Base-by-base conservation (phyloP, 1,140 invertebrate species). In the Drosophila gunungcola region DNA sequence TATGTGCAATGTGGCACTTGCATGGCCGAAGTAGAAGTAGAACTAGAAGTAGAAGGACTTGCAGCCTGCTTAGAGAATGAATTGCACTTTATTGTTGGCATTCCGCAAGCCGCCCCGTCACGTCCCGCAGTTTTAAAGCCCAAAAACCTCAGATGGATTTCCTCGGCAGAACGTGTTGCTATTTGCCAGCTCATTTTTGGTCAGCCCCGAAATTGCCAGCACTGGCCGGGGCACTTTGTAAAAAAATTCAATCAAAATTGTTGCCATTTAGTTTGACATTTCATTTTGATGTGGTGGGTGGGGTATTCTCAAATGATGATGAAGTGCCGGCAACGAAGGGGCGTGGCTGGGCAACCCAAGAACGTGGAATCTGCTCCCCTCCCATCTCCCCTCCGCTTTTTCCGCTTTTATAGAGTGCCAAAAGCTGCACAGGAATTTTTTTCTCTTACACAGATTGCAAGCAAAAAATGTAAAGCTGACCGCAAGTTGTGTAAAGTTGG, bases 211-310 rank as follows among this genome's bases (percentile, higher is more conserved):
- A 78, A 78, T 54, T 75, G 64, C 38, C 36, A 38, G 42, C 25
- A 29, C 16, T 48, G 67, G 27, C 3, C 62, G 13, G 60, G 51
- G 61, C 53, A 57, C 73, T 76, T 55, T 49, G 65, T 52, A 70
- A 83, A 86, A 86, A 88, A 84, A 83, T 88, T 88, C 84, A 88
- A 88, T 88, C 79, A 88, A 88, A 88, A 89, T 88, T 88, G 84
- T 88, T 88, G 84, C 84, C 84, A 88, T 88, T 88, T 86, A 86
- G 84, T 88, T 88, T 88, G 84, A 89, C 84, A 88, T 88, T 88
- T 88, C 84, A 80, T 84, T 89, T 84, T 84, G 84, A 84, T 88
- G 16, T 21, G 16, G 16, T 21, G 16, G 84, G 84, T 49, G 41
- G 64, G 64, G 49, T 41, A 21, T 32, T 7, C 64, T 51, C 62